Evolutionary conservation across 2,888 invertebrate genomes (phyloP).

Genomic region (Eupithecia tripunctaria): DNA sequence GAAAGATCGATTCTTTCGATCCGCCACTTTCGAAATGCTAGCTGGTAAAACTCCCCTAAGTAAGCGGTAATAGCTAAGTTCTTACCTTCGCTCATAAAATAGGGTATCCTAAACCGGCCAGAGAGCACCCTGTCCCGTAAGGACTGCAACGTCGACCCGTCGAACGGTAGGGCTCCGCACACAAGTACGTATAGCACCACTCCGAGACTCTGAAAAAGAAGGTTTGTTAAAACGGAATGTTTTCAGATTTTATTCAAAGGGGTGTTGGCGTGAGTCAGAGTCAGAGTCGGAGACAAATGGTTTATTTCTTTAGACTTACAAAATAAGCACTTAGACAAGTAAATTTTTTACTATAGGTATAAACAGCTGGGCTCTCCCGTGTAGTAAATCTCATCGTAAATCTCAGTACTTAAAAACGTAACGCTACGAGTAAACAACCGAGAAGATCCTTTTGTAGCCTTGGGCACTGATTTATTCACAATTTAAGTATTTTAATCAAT

Average conservation of each 20-base stretch:
- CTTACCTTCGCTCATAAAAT: constrained; percentile 98
- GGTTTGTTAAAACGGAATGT: constrained; percentile 9
- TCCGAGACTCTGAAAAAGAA: constrained; percentile 92
- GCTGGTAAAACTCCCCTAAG: neutral
- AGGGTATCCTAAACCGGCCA: constrained; percentile 97
- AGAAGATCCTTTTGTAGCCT: constrained; percentile 1
- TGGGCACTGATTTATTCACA: constrained; percentile 13
- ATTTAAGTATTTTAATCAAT: no score
- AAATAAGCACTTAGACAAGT: no score
- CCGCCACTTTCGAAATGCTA: neutral
- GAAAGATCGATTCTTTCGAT: no score
- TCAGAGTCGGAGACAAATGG: no score
- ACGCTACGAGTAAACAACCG: neutral
- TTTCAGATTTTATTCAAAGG: neutral
- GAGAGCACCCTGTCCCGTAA: constrained; percentile 96
- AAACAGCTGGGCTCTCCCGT: neutral
- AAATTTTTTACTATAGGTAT: no score
- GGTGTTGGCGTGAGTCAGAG: no score
- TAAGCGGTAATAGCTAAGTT: constrained; percentile 26
- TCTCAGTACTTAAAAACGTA: neutral
- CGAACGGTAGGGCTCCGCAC: constrained; percentile 97
- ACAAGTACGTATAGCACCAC: constrained; percentile 98
- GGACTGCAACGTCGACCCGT: constrained; percentile 96
- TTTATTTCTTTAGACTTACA: no score
- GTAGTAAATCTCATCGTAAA: neutral